Base-by-base conservation (phyloP, 2,797 vertebrate species). In the Lacerta viridis region DNA sequence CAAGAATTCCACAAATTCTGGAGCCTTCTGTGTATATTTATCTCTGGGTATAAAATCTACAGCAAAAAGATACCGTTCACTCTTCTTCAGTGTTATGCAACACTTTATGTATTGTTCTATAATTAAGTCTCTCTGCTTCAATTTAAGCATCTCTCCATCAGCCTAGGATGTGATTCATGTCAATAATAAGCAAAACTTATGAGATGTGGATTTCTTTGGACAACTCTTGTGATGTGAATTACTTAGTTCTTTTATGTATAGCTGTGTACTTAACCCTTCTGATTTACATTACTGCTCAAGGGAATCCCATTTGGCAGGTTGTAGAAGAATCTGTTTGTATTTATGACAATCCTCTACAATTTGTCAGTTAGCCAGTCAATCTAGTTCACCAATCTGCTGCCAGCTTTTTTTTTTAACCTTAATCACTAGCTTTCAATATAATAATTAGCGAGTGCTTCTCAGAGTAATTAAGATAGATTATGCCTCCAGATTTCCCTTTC, bases 391-490 rank as follows among this genome's bases (percentile, higher is more conserved):
- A 87, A 33, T 61, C 75, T 78, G 80, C 36, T 79, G 50, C 50
- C 75, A 89, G 64, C 0, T 69, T 79, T 59, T 72, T 69, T 77
- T 88, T 77, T 71, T 59, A 7, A 33, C 20, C 76, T 84, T 79
- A 79, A 71, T 79, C 66, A 79, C 33, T 74, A 80, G 66, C 66
- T 79, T 84, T 80, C 82, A 80, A 61, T 88, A 79, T 80, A 80
- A 84, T 83, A 77, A 88, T 84, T 88, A 84, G 76, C 83, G 80
- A 88, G 77, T 64, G 76, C 82, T 84, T 84, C 75, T 84, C 39
- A 84, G 46, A 79, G 68, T 83, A 90, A 87, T 90, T 77, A 90
- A 87, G 81, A 87, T 43, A 79, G 66, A 90, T 88, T 87, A 79
- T 83, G 17, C 25, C 41, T 64, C 68, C n/a, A 90, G 36, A 87